These are phyloP conservation scores for Eugnorisma glareosa DNA, from an alignment of 2,888 invertebrate genomes.

Conservation along the genomic window DNA sequence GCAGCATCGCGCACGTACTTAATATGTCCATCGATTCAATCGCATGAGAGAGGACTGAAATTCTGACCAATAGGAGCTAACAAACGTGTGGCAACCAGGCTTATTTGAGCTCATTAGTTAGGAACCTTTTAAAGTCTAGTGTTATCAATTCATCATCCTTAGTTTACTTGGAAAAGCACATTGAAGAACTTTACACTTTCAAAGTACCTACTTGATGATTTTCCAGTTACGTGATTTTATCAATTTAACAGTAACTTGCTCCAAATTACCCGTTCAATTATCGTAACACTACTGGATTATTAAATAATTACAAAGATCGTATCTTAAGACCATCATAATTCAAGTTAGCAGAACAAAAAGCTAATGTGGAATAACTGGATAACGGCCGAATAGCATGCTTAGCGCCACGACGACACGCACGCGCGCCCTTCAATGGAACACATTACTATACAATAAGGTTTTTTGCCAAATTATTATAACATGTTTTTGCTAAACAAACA, in stretches of 20 bases:
- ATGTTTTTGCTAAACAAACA: conserved; percentile 37
- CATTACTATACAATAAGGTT: conserved; percentile 41
- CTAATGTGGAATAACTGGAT: conserved; percentile 55
- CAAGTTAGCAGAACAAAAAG: conserved; percentile 59
- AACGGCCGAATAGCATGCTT: conserved; percentile 51
- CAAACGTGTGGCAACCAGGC: neutral
- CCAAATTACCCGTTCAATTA: conserved; percentile 41
- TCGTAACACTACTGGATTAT: conserved; percentile 43
- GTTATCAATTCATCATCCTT: neutral
- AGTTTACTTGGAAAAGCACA: neutral
- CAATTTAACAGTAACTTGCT: conserved; percentile 48
- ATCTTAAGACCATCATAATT: conserved; percentile 50
- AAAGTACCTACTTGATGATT: neutral
- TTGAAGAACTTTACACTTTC: neutral
- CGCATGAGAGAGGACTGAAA: neutral
- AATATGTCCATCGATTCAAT: conserved; percentile 24
- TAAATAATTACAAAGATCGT: conserved; percentile 57
- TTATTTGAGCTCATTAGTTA: neutral
- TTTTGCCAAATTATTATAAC: conserved; percentile 41
- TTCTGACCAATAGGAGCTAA: neutral
- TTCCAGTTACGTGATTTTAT: conserved; percentile 24
- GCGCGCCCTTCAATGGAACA: conserved; percentile 61
- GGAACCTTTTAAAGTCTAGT: neutral
- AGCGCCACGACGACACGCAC: conserved; percentile 61
- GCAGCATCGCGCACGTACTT: conserved; percentile 33